A percentile compares a stretch with the other conserved stretches of the same genome.
Conservation (phyloP, 2,888 invertebrate species). For the Syrphus vitripennis region DNA sequence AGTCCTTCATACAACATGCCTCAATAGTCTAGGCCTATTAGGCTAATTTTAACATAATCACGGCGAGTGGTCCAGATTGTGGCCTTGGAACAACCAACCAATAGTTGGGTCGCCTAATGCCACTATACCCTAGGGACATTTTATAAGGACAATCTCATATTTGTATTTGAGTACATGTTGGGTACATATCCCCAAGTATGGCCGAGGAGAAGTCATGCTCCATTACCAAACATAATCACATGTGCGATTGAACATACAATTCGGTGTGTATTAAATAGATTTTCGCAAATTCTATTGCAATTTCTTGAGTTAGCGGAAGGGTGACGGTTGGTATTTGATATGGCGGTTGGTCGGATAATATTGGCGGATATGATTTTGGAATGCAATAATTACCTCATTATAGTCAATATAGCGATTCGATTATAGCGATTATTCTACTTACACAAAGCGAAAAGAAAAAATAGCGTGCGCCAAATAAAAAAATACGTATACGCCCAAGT, state of each 20-base stretch:
- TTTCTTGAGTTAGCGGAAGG: neutral
- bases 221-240: conserved; percentile 69
- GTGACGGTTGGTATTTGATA: neutral
- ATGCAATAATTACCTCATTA: neutral
- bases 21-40: conserved; percentile 55
- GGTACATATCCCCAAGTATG: conserved; percentile 3
- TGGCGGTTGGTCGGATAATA: neutral
- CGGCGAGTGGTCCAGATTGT: conserved; percentile 58
- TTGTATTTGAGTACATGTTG: neutral
- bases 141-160: neutral
- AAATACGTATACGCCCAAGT: too few species aligned
- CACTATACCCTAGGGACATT: neutral
- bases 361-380: neutral
- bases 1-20: neutral
- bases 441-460: too few species aligned
- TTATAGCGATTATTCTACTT: too few species aligned
- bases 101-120: neutral
- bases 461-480: too few species aligned
- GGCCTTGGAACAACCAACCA: conserved; percentile 50
- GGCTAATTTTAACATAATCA: conserved; percentile 69
- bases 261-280: conserved; percentile 52
- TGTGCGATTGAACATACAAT: conserved; percentile 25
- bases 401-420: neutral
- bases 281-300: conserved; percentile 51
- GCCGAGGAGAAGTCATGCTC: conserved; percentile 64